These are phyloP conservation scores for Miniopterus natalensis DNA, from an alignment of 2,113 vertebrate genomes.

Conservation along the genomic window DNA sequence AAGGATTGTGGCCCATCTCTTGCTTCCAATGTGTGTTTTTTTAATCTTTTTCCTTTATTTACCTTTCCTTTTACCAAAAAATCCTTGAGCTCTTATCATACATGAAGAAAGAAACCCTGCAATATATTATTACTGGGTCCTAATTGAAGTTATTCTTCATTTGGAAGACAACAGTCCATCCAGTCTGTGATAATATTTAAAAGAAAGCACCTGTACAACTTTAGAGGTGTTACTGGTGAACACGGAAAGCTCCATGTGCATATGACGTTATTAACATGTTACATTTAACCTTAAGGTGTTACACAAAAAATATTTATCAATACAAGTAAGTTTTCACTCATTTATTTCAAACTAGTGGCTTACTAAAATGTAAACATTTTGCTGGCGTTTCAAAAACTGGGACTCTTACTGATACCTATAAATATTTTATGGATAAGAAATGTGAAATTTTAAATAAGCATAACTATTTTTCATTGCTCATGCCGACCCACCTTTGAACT, in stretches of 20 bases:
- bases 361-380: background rate
- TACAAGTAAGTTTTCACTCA: constrained; percentile 16
- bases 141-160: background rate
- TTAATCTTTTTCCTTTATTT: constrained; percentile 14
- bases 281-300: background rate
- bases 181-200: background rate
- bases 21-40: background rate
- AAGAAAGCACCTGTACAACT: background rate
- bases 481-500: background rate
- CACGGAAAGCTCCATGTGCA: background rate
- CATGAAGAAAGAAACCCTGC: background rate
- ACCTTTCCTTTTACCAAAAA: background rate
- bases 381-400: constrained; percentile 2
- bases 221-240: background rate
- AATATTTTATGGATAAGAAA: constrained; percentile 21
- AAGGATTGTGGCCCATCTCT: background rate
- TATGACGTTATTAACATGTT: background rate
- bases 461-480: background rate
- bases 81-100: background rate
- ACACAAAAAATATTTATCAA: background rate
- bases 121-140: background rate
- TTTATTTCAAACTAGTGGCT: constrained; percentile 40
- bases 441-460: constrained; percentile 37
- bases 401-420: background rate
- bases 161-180: background rate